phyloP scores from a whole-genome alignment of 92 coral and sea anemone genomes.

The Epizoanthus stellaris region DNA sequence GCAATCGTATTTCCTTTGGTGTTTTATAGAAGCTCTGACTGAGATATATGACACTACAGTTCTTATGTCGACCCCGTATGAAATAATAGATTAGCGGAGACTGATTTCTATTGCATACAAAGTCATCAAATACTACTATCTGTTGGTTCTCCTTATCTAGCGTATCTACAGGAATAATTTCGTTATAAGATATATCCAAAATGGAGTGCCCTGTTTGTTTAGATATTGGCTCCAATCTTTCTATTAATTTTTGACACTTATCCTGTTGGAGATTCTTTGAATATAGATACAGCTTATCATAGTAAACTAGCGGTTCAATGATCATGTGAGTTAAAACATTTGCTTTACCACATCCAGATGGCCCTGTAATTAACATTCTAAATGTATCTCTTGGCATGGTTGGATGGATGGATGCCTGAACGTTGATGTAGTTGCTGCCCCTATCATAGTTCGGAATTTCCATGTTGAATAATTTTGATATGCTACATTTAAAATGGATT shows the following conservation, averaged over 20 bases:
- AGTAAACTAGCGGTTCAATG: not conserved
- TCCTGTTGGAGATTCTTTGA: slow-evolving; percentile 18
- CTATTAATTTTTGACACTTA: slow-evolving; percentile 9
- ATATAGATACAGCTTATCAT: slow-evolving; percentile 21
- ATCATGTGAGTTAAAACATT: slow-evolving; percentile 3
- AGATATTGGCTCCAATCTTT: not conserved
- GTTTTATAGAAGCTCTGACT: slow-evolving; percentile 14
- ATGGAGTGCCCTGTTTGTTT: not conserved
- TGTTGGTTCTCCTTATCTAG: slow-evolving; percentile 34
- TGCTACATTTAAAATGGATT: not conserved
- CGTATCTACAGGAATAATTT: slow-evolving; percentile 18
- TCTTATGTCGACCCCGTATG: slow-evolving; percentile 35
- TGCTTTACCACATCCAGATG: slow-evolving; percentile 2
- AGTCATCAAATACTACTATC: slow-evolving; percentile 47
- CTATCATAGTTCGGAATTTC: not conserved
- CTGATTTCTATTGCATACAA: slow-evolving; percentile 32
- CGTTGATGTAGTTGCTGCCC: not conserved
- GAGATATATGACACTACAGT: slow-evolving; percentile 42
- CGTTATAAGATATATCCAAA: not conserved
- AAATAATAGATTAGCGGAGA: slow-evolving; percentile 30
- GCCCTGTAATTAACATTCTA: not conserved
- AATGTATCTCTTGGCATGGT: not conserved
- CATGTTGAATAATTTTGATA: not conserved
- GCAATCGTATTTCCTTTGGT: not conserved
- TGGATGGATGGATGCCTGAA: not conserved